Base-by-base conservation (phyloP, 2,113 vertebrate species). In the Neodontobutis hainanensis region DNA sequence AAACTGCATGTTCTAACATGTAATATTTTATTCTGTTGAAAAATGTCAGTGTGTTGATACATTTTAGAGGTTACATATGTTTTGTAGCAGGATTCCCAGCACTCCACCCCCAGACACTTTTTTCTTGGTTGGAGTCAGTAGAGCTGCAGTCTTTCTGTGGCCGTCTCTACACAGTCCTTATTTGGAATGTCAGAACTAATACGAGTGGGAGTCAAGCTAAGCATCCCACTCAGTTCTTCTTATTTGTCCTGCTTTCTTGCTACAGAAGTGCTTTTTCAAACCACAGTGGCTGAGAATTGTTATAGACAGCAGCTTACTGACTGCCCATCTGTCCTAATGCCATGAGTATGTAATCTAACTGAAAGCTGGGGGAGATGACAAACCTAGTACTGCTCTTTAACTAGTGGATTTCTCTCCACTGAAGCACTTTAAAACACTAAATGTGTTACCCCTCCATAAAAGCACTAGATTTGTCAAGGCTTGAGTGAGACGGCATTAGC, bases 111-210 rank as follows among this genome's bases (percentile, higher is more conserved):
- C 38, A 70, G 73, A 72, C 65, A 68, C 75, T 52, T 76, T 83
- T 83, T 80, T 78, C 73, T 85, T 50, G 83, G 84, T 80, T 65
- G 73, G 85, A 85, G 76, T 71, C 68, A 50, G 70, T 45, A 61
- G 84, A 80, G 84, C 82, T 75, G 83, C 82, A 75, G 75, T 68
- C 71, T 68, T 88, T 78, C 78, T 80, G 81, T 74, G 81, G 77
- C 70, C 72, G 60, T 77, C 78, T 74, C 75, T 78, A 80, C 85
- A 59, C 82, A 82, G 87, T 82, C 90, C 89, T 91, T 87, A 87
- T 88, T 91, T 86, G 91, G 90, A 90, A 89, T 89, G 88, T 92
- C 88, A 89, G 77, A 71, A 77, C 75, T 87, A 90, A 87, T 88
- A 87, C 76, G 87, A 90, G 85, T 80, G 63, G 89, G 87, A 88